Percentiles rank a stretch among this genome's conserved stretches.
phyloP scores from a whole-genome alignment of 2,113 vertebrate species.

The Dasypus novemcinctus region DNA sequence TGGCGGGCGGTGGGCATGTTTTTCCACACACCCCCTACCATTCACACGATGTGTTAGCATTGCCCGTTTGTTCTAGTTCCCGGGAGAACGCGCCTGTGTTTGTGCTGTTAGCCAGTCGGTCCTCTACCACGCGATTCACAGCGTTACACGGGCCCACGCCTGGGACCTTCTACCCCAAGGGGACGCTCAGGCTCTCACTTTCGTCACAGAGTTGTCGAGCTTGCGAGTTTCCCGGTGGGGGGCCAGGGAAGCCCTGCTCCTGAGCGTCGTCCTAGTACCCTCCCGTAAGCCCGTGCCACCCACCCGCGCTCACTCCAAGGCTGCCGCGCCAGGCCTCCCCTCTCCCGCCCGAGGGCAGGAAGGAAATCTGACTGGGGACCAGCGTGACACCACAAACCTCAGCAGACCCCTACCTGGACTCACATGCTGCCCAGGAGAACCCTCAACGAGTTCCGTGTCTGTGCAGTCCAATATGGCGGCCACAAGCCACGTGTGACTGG shows the following conservation, averaged over 20 bases:
- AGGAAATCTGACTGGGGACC: neutral
- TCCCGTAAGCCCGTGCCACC: neutral
- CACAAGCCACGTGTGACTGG: neutral
- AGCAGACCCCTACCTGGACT: neutral
- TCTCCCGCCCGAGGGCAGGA: neutral
- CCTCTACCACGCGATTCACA: no score
- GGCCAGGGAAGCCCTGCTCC: neutral
- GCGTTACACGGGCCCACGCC: no score
- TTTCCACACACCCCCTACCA: no score
- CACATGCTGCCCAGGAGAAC: neutral
- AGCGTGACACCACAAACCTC: neutral
- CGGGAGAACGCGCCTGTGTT: no score
- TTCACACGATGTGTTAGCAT: no score
- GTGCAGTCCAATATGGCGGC: neutral
- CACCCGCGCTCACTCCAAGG: neutral
- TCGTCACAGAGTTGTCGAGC: neutral
- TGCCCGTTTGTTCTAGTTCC: no score
- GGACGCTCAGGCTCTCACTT: no score
- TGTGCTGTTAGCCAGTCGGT: no score
- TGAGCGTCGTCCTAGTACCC: fast-evolving
- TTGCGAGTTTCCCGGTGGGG: neutral
- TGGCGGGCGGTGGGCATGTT: no score
- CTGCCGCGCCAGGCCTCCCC: neutral
- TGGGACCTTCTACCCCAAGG: no score
- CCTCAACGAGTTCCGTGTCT: neutral